phyloP scores from a whole-genome alignment of 2,888 invertebrate genomes.

The Lasioglossum oenotherae region DNA sequence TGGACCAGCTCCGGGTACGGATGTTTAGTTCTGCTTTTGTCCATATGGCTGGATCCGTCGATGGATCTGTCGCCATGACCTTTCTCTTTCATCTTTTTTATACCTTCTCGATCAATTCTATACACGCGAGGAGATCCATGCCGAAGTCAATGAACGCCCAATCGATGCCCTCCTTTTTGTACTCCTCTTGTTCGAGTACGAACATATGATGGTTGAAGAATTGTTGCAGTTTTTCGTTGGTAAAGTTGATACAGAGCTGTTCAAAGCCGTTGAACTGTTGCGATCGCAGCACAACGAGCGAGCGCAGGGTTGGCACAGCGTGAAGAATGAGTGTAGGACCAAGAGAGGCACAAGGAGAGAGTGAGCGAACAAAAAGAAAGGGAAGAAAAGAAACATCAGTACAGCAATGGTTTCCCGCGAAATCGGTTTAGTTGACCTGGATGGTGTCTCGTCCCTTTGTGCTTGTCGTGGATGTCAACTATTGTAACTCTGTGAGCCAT shows the following conservation, averaged over 20 bases:
- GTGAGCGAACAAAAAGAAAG: constrained; percentile 39
- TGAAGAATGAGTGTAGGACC: constrained; percentile 31
- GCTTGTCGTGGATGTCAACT: not conserved
- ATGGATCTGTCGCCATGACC: constrained; percentile 54
- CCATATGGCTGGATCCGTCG: constrained; percentile 44
- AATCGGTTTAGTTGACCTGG: not conserved
- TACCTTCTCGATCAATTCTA: constrained; percentile 98
- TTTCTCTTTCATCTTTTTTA: constrained; percentile 56
- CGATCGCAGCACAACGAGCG: constrained; percentile 32
- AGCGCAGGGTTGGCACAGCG: constrained; percentile 34
- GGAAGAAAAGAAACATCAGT: constrained; percentile 45
- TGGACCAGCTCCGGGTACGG: not conserved
- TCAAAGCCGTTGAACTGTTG: constrained; percentile 96
- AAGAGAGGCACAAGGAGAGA: constrained; percentile 13
- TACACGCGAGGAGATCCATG: constrained; percentile 98
- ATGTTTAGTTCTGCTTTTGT: not conserved
- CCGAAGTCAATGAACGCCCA: constrained; percentile 99
- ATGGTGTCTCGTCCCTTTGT: constrained; percentile 19
- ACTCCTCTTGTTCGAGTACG: constrained; percentile 98
- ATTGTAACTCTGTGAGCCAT: not conserved
- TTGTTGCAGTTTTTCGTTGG: constrained; percentile 98
- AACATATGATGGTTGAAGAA: constrained; percentile 99
- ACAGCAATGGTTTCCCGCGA: not conserved
- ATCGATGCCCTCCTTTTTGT: constrained; percentile 96
- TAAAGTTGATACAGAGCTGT: constrained; percentile 99